Evolutionary conservation across 2,113 vertebrate genomes (phyloP).

Genomic region (Lycaon pictus): DNA sequence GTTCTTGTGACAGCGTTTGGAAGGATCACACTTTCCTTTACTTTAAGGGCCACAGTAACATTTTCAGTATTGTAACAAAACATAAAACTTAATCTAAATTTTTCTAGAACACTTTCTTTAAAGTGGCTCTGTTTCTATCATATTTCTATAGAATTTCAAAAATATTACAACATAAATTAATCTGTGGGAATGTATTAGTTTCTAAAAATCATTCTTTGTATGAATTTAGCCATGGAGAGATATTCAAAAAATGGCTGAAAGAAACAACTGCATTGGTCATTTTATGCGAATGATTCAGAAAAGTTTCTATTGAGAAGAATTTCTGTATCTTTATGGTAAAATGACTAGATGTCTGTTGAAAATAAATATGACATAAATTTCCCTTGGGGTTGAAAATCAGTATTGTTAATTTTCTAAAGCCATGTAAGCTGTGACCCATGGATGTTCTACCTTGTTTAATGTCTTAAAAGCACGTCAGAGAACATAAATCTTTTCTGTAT

Average conservation of each 20-base stretch:
- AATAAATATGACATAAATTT: constrained; percentile 41
- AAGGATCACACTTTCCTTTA: not conserved
- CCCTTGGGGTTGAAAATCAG: constrained; percentile 15
- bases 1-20: not conserved
- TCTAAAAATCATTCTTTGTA: not conserved
- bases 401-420: constrained; percentile 42
- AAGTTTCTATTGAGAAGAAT: not conserved
- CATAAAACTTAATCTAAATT: not conserved
- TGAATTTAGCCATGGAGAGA: not conserved
- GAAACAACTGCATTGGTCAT: not conserved
- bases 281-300: constrained; percentile 23
- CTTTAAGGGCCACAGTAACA: not conserved
- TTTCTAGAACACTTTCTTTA: not conserved
- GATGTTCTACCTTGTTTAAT: not conserved
- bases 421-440: not conserved
- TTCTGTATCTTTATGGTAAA: constrained; percentile 10
- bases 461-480: not conserved
- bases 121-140: not conserved
- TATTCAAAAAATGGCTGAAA: not conserved
- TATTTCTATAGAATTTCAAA: constrained; percentile 13
- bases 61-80: constrained; percentile 10
- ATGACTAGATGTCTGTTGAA: constrained; percentile 25
- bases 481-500: constrained; percentile 27
- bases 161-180: not conserved
- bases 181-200: not conserved